Percentiles rank a stretch among this genome's conserved stretches.
Evolutionary conservation across 37 sponge, comb jelly and placozoan species (phyloP).

Genomic region (Ianthella basta): DNA sequence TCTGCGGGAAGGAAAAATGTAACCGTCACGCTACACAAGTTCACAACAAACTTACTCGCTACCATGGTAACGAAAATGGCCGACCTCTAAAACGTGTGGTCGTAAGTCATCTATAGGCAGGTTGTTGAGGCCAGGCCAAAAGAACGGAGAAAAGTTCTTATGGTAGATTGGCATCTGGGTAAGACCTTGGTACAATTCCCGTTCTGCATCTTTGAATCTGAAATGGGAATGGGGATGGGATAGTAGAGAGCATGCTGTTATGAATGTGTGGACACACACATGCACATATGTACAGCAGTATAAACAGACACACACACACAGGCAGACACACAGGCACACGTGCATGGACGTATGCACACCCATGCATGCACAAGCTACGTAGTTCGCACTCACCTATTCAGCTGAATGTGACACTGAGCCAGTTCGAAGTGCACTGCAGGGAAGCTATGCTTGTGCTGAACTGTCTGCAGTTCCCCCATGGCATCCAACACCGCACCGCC

Average conservation of each 20-base stretch:
- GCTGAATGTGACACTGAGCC: neutral
- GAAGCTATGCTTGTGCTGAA: neutral
- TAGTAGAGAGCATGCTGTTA: no score
- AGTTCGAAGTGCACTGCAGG: neutral
- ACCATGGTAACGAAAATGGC: no score
- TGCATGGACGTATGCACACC: no score
- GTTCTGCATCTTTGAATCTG: conserved; percentile 26
- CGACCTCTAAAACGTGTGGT: conserved; percentile 1
- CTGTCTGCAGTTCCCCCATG: no score
- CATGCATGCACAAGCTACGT: no score
- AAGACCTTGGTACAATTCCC: neutral
- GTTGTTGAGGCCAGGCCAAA: conserved; percentile 1
- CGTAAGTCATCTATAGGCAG: neutral
- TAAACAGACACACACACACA: no score
- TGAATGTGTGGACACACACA: neutral
- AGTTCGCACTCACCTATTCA: neutral
- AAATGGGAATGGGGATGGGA: no score
- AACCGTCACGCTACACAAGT: neutral
- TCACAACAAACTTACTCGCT: neutral
- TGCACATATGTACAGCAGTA: no score
- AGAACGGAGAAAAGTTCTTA: neutral
- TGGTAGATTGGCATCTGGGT: conserved; percentile 10
- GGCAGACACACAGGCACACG: no score
- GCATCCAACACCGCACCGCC: neutral
- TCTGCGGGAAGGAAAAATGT: neutral